Percentiles rank a stretch among this genome's conserved stretches.
Evolutionary conservation across 2,113 vertebrate genomes (phyloP).

Genomic region (Antechinus flavipes): DNA sequence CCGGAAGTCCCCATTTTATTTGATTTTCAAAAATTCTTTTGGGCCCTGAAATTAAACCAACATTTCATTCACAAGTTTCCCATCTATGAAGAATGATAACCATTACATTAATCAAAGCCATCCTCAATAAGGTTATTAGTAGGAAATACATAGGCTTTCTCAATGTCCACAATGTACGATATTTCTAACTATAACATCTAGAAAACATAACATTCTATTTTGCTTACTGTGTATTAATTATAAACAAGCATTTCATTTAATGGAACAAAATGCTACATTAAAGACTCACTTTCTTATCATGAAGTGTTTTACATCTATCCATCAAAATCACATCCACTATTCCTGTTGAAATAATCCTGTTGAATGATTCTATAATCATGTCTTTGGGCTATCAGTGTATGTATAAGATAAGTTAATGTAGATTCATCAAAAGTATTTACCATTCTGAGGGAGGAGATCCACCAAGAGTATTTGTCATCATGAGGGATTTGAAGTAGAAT

Average conservation of each 20-base stretch:
- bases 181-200: background rate
- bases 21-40: background rate
- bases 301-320: background rate
- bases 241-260: background rate
- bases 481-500: background rate
- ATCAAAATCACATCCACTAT: background rate
- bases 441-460: background rate
- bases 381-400: background rate
- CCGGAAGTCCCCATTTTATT: no score
- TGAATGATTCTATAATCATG: background rate
- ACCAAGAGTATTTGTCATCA: background rate
- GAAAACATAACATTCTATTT: background rate
- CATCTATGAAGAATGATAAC: background rate
- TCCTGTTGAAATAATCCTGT: background rate
- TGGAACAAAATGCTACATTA: background rate
- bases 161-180: background rate
- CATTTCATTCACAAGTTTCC: background rate
- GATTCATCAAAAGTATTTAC: background rate
- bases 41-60: background rate
- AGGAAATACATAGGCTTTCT: background rate
- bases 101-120: background rate
- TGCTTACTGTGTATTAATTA: background rate
- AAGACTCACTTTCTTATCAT: background rate
- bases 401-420: background rate
- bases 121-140: background rate